Conservation (phyloP, 2,113 vertebrate species). For the Colistium nudipinnis region DNA sequence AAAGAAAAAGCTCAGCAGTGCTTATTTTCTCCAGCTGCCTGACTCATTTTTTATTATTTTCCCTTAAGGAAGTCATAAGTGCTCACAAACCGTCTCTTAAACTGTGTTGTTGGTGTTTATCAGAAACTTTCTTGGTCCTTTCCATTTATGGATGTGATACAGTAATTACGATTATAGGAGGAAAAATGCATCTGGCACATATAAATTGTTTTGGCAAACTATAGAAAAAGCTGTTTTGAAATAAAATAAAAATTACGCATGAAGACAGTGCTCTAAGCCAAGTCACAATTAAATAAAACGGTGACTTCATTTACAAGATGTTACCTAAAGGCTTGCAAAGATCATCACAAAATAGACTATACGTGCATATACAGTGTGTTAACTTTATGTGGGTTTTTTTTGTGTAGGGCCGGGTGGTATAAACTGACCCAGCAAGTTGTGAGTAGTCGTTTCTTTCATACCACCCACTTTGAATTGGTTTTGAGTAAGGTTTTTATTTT, state of each 20-base stretch:
- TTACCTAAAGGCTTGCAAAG: slow-evolving; percentile 4
- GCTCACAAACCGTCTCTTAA: slow-evolving; percentile 53
- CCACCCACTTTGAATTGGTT: neutral
- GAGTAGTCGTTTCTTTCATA: neutral
- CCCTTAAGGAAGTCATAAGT: slow-evolving; percentile 52
- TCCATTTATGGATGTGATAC: slow-evolving; percentile 36
- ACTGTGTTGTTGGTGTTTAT: slow-evolving; percentile 27
- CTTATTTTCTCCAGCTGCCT: slow-evolving; percentile 60
- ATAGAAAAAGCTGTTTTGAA: neutral
- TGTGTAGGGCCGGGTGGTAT: neutral
- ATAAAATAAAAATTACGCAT: neutral
- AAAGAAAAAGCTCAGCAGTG: slow-evolving; percentile 37
- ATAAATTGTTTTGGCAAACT: slow-evolving; percentile 6
- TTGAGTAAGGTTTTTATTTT: neutral
- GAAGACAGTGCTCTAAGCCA: neutral
- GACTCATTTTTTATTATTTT: slow-evolving; percentile 53
- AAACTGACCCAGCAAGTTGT: neutral
- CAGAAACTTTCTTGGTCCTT: slow-evolving; percentile 48
- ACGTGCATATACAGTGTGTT: slow-evolving; percentile 2
- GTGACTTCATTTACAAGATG: neutral
- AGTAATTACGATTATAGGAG: slow-evolving; percentile 48
- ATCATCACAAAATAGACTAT: slow-evolving; percentile 14
- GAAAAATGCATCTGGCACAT: slow-evolving; percentile 17
- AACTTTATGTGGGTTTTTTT: neutral
- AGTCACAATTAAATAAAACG: slow-evolving; percentile 4